Conservation (phyloP, 2,113 vertebrate genomes). For the Thamnophis sirtalis region DNA sequence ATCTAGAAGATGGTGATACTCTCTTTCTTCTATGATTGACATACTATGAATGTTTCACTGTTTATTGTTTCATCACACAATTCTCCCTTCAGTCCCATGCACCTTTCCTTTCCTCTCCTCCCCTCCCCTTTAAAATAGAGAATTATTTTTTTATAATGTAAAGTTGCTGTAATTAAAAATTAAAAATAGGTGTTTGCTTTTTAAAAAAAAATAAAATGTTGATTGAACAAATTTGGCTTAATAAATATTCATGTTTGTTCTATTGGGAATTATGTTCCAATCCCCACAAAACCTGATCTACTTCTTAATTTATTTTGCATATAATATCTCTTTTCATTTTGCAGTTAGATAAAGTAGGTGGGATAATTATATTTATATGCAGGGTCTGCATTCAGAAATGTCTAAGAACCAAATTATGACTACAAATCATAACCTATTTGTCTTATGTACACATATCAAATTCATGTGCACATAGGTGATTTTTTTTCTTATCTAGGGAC, state of each 20-base stretch:
- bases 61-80: not conserved
- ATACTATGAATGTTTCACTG: not conserved
- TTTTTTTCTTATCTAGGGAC: not conserved
- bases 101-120: not conserved
- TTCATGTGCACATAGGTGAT: not conserved
- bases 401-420: slow-evolving; percentile 29
- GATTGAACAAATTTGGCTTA: not conserved
- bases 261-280: not conserved
- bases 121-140: not conserved
- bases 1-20: not conserved
- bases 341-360: slow-evolving; percentile 41
- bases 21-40: not conserved
- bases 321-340: slow-evolving; percentile 41
- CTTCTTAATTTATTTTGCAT: slow-evolving; percentile 26
- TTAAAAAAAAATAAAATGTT: not conserved
- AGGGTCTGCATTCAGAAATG: slow-evolving; percentile 34
- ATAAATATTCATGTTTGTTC: not conserved
- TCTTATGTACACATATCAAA: not conserved
- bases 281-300: not conserved
- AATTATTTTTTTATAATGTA: not conserved
- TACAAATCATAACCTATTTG: not conserved
- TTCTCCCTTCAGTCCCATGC: not conserved
- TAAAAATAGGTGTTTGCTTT: not conserved
- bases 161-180: not conserved
- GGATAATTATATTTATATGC: slow-evolving; percentile 35